Evolutionary conservation across 2,113 vertebrate genomes (phyloP), one percentile per base, ranked within the genome.

Genomic region (Oceanites oceanicus): DNA sequence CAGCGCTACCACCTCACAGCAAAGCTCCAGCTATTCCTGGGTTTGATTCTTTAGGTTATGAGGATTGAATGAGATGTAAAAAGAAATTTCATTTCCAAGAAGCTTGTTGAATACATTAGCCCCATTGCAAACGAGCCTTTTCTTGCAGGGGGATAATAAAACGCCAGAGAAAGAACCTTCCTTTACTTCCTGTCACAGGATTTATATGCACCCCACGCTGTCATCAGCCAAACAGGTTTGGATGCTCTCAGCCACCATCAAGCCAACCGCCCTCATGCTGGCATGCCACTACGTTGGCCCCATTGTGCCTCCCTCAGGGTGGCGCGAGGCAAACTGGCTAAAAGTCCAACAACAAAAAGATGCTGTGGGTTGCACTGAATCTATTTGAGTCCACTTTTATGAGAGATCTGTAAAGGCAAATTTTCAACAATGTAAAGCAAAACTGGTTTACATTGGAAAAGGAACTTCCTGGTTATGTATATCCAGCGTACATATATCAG

Each of bases 151-250:
- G 30, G 27, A 13, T 75, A 65, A 73, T 50, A 62, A 66, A 88
- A 42, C 3, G 2, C 5, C 20, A 34, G 10, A 34, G 23, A 70
- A 78, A 71, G 17, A 86, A 38, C 63, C 32, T 49, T 52, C 36
- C 15, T 76, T 36, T 63, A 19, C 27, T 77, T 92, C 15, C 44
- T 40, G 25, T 42, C 2, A 1, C 7, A 42, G 40, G 44, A 72
- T 65, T 75, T 40, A 3, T 34, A 27, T 0, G 0, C 3, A 1
- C 16, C 21, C 38, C 29, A 4, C 21, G 0, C 9, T 61, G 26
- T 34, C 52, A 61, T 56, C 49, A 56, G 65, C 26, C 61, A 36
- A 44, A 68, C 29, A 56, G 66, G 61, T 91, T 65, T 27, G 40
- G 20, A 27, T 56, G 47, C 16, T 59, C 34, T 4, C 40, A 65